A percentile compares a stretch with the other conserved stretches of the same genome.
phyloP scores from a whole-genome alignment of 2,797 vertebrate genomes.

The Ceryle rudis region DNA sequence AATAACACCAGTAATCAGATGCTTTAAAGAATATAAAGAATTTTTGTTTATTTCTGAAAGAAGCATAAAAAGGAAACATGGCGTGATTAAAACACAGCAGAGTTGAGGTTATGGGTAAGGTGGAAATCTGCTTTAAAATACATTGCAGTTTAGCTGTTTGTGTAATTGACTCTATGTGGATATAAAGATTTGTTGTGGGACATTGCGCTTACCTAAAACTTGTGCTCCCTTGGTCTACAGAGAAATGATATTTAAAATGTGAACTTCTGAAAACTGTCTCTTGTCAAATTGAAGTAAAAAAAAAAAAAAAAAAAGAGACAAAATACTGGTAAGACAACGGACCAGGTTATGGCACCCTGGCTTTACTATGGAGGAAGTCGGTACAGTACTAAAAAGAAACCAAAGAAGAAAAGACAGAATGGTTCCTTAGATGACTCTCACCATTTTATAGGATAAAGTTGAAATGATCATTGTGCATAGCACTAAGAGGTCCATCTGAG shows the following conservation, averaged over 20 bases:
- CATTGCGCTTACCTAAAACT: neutral
- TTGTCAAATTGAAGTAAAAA: neutral
- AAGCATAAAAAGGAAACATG: neutral
- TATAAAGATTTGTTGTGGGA: neutral
- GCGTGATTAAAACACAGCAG: neutral
- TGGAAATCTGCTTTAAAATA: neutral
- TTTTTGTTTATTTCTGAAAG: neutral
- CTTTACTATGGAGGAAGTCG: neutral
- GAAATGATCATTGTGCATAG: neutral
- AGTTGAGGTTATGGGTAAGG: neutral
- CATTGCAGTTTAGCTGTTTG: neutral
- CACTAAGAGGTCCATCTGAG: slow-evolving; percentile 9
- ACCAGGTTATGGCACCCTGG: neutral
- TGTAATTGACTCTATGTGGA: neutral
- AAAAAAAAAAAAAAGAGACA: neutral
- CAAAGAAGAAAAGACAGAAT: neutral
- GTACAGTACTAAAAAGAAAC: neutral
- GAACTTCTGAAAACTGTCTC: neutral
- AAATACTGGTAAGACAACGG: neutral
- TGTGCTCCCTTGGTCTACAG: neutral
- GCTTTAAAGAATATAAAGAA: neutral
- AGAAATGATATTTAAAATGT: neutral
- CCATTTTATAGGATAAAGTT: neutral
- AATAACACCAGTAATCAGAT: neutral
- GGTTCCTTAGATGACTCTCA: neutral